Evolutionary conservation across 2,113 vertebrate species (phyloP).

Genomic region (Scortum barcoo): DNA sequence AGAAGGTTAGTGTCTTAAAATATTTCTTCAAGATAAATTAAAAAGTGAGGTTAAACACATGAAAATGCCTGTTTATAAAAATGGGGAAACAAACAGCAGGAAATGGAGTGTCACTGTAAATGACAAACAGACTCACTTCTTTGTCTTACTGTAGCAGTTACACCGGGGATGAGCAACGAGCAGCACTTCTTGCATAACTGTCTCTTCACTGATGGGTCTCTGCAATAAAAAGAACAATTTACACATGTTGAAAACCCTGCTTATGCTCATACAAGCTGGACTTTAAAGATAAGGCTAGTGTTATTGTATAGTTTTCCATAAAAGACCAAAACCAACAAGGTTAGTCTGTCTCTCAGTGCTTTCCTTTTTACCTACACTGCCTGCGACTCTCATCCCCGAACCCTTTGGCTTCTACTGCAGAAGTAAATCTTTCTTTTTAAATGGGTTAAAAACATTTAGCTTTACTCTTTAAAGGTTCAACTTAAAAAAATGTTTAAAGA

Average conservation of each 20-base stretch:
- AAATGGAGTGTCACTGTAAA: neutral
- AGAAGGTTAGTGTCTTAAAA: neutral
- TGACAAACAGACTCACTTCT: slow-evolving; percentile 68
- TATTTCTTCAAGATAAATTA: neutral
- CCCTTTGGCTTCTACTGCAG: neutral
- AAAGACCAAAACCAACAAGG: neutral
- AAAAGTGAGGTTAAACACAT: neutral
- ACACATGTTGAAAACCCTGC: neutral
- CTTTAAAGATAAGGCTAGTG: neutral
- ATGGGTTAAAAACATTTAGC: neutral
- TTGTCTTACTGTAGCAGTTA: slow-evolving; percentile 85
- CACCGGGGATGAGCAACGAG: slow-evolving; percentile 85
- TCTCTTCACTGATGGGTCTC: slow-evolving; percentile 89
- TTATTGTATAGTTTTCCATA: neutral
- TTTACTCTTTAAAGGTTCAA: neutral
- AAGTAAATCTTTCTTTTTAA: neutral
- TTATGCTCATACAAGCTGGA: neutral
- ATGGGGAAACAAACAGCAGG: neutral
- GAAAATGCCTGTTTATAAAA: no score
- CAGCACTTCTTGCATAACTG: slow-evolving; percentile 88
- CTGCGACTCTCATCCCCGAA: neutral
- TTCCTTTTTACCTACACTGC: neutral
- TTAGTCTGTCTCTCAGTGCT: neutral
- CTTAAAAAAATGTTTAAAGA: neutral
- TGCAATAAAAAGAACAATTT: slow-evolving; percentile 54